Percentiles rank a stretch among this genome's conserved stretches.
Evolutionary conservation across 2,797 vertebrate genomes (phyloP).

Genomic region (Peromyscus melanophrys): DNA sequence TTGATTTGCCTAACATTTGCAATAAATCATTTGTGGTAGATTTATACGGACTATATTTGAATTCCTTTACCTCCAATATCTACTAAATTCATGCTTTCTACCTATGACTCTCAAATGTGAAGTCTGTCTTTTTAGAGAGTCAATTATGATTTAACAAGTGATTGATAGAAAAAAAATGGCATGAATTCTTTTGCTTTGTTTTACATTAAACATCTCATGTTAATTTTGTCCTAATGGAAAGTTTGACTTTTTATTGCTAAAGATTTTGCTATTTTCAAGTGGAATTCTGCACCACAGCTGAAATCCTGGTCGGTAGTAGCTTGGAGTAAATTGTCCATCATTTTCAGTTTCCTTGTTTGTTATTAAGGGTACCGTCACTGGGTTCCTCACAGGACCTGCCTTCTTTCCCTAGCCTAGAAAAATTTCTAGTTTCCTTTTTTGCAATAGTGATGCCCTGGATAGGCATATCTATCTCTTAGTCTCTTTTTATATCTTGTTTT

Average conservation of each 20-base stretch:
- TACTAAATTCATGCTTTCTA: not conserved
- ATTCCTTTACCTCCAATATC: not conserved
- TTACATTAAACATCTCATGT: not conserved
- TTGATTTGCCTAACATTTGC: conserved; percentile 8
- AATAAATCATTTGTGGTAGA: conserved; percentile 2
- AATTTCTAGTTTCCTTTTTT: not conserved
- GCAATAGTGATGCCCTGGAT: not conserved
- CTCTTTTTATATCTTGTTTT: not conserved
- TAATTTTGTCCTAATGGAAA: not conserved
- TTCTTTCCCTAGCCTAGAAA: not conserved
- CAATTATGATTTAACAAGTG: not conserved
- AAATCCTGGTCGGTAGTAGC: not conserved
- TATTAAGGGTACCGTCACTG: not conserved
- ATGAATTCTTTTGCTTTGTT: not conserved
- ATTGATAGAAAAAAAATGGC: not conserved
- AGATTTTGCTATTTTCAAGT: not conserved
- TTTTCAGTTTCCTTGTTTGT: not conserved
- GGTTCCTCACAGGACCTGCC: not conserved
- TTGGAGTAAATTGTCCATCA: not conserved
- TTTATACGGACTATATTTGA: not conserved
- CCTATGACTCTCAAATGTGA: not conserved
- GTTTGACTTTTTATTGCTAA: not conserved
- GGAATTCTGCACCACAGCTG: not conserved
- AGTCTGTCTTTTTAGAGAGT: not conserved
- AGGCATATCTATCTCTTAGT: not conserved